Evolutionary conservation across 1,140 invertebrate species (phyloP).

Genomic region (Solen grandis): DNA sequence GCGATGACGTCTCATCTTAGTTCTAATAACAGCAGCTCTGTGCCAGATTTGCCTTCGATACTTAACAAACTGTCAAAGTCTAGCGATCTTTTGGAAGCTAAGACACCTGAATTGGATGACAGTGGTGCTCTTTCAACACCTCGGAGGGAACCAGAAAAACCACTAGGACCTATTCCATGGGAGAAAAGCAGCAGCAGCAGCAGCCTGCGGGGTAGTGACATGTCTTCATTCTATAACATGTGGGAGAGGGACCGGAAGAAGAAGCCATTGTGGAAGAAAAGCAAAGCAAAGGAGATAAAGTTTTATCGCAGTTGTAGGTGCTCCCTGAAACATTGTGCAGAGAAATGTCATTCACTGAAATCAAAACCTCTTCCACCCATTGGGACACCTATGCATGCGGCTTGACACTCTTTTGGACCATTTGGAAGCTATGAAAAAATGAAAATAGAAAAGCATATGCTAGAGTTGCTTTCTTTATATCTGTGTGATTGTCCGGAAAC

Average conservation of each 20-base stretch:
- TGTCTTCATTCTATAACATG: conserved; percentile 41
- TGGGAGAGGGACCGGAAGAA: conserved; percentile 32
- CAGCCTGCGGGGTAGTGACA: conserved; percentile 18
- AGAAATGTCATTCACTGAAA: conserved; percentile 19
- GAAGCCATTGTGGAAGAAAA: conserved; percentile 37
- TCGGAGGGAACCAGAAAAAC: background rate
- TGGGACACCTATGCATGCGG: too few species aligned
- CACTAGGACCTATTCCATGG: background rate
- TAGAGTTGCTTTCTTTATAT: too few species aligned
- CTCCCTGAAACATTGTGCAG: conserved; percentile 28
- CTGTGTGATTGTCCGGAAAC: too few species aligned
- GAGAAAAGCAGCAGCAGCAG: background rate
- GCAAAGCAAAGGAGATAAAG: conserved; percentile 18
- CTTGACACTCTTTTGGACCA: too few species aligned
- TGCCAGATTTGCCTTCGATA: conserved; percentile 44
- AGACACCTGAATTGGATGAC: conserved; percentile 12
- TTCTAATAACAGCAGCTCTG: conserved; percentile 27
- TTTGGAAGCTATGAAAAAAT: too few species aligned
- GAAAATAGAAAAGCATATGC: too few species aligned
- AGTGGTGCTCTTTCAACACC: conserved; percentile 46
- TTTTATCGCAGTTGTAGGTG: conserved; percentile 31
- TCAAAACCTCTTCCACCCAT: conserved; percentile 34
- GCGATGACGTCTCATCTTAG: conserved; percentile 20
- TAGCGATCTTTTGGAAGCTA: background rate
- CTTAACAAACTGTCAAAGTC: background rate